phyloP scores from a whole-genome alignment of 2,113 vertebrate genomes.

The Alligator mississippiensis region DNA sequence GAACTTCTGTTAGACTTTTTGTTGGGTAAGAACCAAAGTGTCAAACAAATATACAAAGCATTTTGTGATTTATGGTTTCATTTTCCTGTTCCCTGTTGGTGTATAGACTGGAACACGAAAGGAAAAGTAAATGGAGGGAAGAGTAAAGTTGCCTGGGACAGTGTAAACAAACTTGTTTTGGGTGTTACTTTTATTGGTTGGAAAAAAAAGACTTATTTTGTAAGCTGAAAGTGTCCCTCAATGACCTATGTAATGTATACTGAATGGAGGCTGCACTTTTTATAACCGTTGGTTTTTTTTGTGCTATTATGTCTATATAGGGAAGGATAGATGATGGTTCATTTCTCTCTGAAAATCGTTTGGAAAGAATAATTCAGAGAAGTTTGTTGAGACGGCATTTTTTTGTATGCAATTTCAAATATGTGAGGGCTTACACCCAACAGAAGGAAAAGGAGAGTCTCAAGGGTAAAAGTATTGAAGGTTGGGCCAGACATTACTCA shows the following conservation, averaged over 20 bases:
- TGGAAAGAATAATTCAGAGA: no score
- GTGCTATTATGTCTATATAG: not conserved
- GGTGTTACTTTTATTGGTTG: not conserved
- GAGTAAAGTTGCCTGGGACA: not conserved
- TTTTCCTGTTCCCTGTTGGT: not conserved
- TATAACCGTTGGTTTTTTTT: not conserved
- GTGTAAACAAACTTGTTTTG: not conserved
- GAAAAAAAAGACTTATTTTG: not conserved
- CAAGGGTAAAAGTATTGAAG: slow-evolving; percentile 6
- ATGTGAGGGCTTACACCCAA: not conserved
- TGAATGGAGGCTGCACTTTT: not conserved
- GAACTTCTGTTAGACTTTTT: not conserved
- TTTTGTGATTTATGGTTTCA: no score
- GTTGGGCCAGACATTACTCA: not conserved
- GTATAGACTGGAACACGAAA: not conserved
- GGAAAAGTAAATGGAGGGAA: not conserved
- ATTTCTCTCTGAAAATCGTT: no score
- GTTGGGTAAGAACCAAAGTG: not conserved
- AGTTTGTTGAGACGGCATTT: not conserved
- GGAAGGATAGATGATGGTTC: not conserved
- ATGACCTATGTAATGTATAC: not conserved
- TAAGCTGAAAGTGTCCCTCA: not conserved
- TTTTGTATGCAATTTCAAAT: not conserved
- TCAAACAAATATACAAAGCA: not conserved
- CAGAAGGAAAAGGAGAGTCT: not conserved